Evolutionary conservation across 1,140 invertebrate species (phyloP).

Genomic region (Drosophila lowei): DNA sequence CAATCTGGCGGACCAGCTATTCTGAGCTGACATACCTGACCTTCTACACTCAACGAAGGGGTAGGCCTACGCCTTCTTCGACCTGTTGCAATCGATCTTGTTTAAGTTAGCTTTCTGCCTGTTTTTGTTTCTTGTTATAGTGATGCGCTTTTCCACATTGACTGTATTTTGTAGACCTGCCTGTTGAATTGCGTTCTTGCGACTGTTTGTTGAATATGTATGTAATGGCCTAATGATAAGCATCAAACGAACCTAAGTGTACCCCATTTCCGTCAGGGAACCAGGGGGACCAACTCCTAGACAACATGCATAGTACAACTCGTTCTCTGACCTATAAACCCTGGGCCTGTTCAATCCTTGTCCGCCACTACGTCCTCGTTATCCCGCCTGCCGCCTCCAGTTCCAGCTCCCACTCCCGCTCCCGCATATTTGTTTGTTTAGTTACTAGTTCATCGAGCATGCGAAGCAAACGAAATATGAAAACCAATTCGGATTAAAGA

Average conservation of each 20-base stretch:
- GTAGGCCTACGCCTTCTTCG: background rate
- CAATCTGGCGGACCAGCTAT: constrained; percentile 73
- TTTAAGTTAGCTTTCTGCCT: constrained; percentile 49
- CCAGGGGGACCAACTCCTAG: constrained; percentile 29
- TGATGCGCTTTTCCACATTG: constrained; percentile 61
- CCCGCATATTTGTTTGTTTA: constrained; percentile 55
- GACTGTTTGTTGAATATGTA: constrained; percentile 63
- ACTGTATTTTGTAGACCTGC: constrained; percentile 69
- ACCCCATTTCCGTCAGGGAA: constrained; percentile 23
- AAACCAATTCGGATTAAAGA: constrained; percentile 59
- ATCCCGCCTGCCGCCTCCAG: constrained; percentile 7
- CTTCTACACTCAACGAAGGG: no score
- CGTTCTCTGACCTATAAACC: constrained; percentile 8
- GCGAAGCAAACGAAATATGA: constrained; percentile 32
- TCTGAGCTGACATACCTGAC: constrained; percentile 34
- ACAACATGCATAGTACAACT: constrained; percentile 48
- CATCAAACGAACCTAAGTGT: constrained; percentile 27
- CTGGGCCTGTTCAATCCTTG: background rate
- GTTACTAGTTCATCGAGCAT: constrained; percentile 44
- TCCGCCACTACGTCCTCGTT: background rate
- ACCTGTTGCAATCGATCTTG: background rate
- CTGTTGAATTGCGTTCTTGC: constrained; percentile 68
- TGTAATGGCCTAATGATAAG: constrained; percentile 33
- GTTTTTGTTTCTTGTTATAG: constrained; percentile 62
- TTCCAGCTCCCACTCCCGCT: background rate